Conservation (phyloP, 2,113 vertebrate genomes). For the Puffinus mauretanicus region DNA sequence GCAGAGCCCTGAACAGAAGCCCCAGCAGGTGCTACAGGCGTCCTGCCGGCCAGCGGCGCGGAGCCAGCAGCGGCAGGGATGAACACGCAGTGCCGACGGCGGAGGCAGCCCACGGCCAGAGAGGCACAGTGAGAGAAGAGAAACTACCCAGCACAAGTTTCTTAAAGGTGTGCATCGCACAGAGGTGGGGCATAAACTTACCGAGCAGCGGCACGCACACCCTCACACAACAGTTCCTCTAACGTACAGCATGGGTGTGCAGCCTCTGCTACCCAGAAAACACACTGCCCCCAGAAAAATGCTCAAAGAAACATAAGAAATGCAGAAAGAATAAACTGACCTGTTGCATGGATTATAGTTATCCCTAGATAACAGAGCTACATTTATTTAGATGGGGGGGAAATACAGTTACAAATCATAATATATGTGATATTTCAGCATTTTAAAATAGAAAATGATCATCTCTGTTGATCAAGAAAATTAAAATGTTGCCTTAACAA, state of each 20-base stretch:
- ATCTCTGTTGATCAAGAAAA: background rate
- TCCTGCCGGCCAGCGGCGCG: rapidly evolving
- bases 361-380: background rate
- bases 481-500: background rate
- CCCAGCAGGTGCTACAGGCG: constrained; percentile 68
- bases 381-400: background rate
- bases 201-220: rapidly evolving
- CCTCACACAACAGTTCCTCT: background rate
- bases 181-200: background rate
- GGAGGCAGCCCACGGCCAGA: background rate
- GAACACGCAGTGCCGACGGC: rapidly evolving
- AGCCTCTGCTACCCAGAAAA: background rate
- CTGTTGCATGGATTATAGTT: background rate
- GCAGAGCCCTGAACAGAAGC: constrained; percentile 63
- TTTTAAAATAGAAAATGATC: background rate
- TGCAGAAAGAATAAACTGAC: background rate
- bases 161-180: background rate
- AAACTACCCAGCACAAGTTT: background rate
- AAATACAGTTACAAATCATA: background rate
- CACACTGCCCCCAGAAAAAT: background rate
- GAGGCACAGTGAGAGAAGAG: background rate
- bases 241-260: background rate
- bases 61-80: background rate
- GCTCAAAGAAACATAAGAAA: background rate
- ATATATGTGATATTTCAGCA: background rate